These are phyloP conservation scores for Ypsolopha sequella DNA, from an alignment of 2,888 invertebrate genomes.

Conservation along the genomic window DNA sequence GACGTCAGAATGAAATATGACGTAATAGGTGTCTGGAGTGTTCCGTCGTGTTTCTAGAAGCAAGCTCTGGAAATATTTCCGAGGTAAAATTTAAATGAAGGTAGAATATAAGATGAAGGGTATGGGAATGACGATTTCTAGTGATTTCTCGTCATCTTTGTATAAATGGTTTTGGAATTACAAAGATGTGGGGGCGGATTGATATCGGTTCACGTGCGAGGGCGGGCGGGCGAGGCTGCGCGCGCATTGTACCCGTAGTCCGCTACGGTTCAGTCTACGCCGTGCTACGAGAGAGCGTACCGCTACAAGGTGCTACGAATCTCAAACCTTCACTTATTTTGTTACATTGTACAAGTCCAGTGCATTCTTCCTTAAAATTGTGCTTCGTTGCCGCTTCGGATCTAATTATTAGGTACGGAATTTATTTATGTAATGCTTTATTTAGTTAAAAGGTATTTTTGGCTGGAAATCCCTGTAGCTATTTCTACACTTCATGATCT, in stretches of 20 bases:
- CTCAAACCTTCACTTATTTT: neutral
- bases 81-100: neutral
- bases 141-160: neutral
- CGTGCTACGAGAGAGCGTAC: slow-evolving; percentile 44
- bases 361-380: too few relatives aligned
- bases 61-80: too few relatives aligned
- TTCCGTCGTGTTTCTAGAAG: too few relatives aligned
- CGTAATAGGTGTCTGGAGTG: too few relatives aligned
- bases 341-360: neutral
- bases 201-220: slow-evolving; percentile 43
- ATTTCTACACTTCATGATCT: too few relatives aligned
- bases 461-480: too few relatives aligned
- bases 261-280: slow-evolving; percentile 54
- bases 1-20: too few relatives aligned
- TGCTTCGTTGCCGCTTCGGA: too few relatives aligned
- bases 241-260: slow-evolving; percentile 48
- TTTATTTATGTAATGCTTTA: too few relatives aligned
- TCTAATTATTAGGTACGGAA: too few relatives aligned
- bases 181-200: slow-evolving; percentile 46
- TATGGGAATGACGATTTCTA: neutral
- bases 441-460: too few relatives aligned
- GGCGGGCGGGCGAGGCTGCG: slow-evolving; percentile 54
- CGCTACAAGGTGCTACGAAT: slow-evolving; percentile 32
- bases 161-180: slow-evolving; percentile 41
- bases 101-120: neutral